These are phyloP conservation scores for Epicauta chinensis DNA, from an alignment of 1,140 invertebrate species.

Conservation along the genomic window DNA sequence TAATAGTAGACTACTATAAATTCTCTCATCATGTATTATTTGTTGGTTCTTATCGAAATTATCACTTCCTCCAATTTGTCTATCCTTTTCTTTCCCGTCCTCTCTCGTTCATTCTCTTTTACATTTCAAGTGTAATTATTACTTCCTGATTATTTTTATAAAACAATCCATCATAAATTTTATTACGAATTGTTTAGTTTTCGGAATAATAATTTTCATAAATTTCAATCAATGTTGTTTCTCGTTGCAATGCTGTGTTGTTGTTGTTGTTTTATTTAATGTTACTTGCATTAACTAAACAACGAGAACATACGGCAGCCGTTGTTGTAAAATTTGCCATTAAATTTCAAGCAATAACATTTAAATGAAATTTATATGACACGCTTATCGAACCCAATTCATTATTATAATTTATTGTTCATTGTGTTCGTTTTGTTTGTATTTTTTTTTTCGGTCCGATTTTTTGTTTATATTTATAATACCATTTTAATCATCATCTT, in stretches of 20 bases:
- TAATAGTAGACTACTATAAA: background rate
- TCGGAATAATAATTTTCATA: too few species aligned
- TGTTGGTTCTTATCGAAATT: too few species aligned
- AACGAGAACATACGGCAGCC: background rate
- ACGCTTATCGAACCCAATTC: constrained; percentile 18
- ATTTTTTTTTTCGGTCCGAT: background rate
- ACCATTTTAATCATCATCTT: background rate
- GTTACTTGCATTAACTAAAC: constrained; percentile 18
- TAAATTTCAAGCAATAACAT: constrained; percentile 26
- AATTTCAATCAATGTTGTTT: too few species aligned
- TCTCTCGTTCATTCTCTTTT: too few species aligned
- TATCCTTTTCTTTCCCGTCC: too few species aligned
- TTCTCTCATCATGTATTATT: too few species aligned
- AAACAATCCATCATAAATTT: too few species aligned
- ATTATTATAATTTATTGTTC: constrained; percentile 22
- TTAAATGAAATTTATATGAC: constrained; percentile 26
- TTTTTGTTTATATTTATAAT: background rate
- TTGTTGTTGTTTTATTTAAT: constrained; percentile 11
- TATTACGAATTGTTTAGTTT: too few species aligned
- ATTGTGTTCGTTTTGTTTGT: constrained; percentile 5
- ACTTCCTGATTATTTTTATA: too few species aligned
- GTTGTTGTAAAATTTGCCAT: constrained; percentile 16
- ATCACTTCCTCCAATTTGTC: too few species aligned
- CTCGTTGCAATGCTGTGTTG: too few species aligned
- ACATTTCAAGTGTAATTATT: too few species aligned